A percentile compares a stretch with the other conserved stretches of the same genome.
These are phyloP conservation scores for Thalassarche chlororhynchos DNA, from an alignment of 2,113 vertebrate species.

Conservation along the genomic window DNA sequence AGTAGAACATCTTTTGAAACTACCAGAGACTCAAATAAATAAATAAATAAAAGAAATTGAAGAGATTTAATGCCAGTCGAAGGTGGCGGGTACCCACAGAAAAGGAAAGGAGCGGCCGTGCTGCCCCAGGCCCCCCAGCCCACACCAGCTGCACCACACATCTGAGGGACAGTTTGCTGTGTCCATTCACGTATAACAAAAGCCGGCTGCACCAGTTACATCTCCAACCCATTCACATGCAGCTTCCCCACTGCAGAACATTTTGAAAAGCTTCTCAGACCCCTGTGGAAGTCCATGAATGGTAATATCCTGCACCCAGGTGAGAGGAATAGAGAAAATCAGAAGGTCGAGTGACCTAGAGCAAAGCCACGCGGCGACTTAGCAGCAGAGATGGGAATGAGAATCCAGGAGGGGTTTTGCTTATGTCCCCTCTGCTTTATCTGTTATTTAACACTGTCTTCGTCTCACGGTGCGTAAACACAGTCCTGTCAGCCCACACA, in stretches of 20 bases:
- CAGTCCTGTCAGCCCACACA: background rate
- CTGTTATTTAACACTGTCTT: background rate
- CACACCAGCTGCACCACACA: accelerated
- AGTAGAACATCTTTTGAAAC: constrained; percentile 11
- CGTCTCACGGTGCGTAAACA: accelerated
- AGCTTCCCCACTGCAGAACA: background rate
- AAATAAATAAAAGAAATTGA: background rate
- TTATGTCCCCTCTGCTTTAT: background rate
- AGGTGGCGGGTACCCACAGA: background rate
- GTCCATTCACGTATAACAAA: accelerated
- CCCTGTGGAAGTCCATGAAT: background rate
- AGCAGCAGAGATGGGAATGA: accelerated
- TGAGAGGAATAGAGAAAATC: background rate
- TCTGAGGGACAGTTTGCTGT: background rate
- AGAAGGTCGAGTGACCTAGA: background rate
- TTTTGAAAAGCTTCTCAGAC: background rate
- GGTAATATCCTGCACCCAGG: background rate
- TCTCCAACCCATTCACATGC: background rate
- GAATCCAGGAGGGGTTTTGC: background rate
- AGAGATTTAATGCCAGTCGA: background rate
- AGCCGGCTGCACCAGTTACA: background rate
- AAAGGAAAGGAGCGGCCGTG: background rate
- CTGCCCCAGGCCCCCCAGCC: accelerated
- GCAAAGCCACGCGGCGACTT: accelerated
- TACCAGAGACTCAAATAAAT: background rate